Conservation (phyloP, 2,888 invertebrate species). For the Colostygia pectinataria region DNA sequence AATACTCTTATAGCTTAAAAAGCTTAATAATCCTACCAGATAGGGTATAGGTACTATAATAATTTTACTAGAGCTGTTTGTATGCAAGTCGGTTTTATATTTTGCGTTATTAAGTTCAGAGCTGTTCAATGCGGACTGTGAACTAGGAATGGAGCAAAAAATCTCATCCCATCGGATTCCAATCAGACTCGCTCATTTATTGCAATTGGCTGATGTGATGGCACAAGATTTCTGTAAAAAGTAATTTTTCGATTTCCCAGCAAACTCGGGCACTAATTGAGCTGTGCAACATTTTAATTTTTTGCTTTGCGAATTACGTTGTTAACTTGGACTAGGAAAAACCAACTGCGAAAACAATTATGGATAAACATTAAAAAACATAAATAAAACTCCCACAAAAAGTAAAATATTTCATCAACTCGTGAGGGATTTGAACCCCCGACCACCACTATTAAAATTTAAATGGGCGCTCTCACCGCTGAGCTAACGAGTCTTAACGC, state of each 20-base stretch:
- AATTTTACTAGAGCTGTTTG: too few relatives aligned
- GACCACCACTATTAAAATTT: slow-evolving; percentile 42
- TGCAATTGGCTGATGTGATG: slow-evolving; percentile 67
- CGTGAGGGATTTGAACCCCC: slow-evolving; percentile 51
- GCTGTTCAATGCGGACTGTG: slow-evolving; percentile 9
- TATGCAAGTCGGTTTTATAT: too few relatives aligned
- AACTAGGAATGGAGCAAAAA: slow-evolving; percentile 51
- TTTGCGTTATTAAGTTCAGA: too few relatives aligned
- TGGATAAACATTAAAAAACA: background rate
- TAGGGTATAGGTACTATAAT: too few relatives aligned
- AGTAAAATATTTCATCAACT: slow-evolving; percentile 23
- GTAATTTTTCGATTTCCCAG: slow-evolving; percentile 42
- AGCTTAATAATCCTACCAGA: too few relatives aligned
- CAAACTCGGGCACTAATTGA: slow-evolving; percentile 22
- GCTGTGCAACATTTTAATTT: slow-evolving; percentile 1
- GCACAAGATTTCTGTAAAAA: slow-evolving; percentile 58
- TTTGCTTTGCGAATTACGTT: background rate
- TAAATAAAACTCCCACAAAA: background rate
- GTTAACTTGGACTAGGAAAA: too few relatives aligned
- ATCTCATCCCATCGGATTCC: slow-evolving; percentile 65
- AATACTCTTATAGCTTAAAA: too few relatives aligned
- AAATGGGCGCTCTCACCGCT: slow-evolving; percentile 49
- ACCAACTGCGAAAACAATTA: too few relatives aligned
- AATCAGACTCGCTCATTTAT: slow-evolving; percentile 70
- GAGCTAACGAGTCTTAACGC: slow-evolving; percentile 45